phyloP scores from a whole-genome alignment of 2,888 invertebrate species.

The Chymomyza procnemis region DNA sequence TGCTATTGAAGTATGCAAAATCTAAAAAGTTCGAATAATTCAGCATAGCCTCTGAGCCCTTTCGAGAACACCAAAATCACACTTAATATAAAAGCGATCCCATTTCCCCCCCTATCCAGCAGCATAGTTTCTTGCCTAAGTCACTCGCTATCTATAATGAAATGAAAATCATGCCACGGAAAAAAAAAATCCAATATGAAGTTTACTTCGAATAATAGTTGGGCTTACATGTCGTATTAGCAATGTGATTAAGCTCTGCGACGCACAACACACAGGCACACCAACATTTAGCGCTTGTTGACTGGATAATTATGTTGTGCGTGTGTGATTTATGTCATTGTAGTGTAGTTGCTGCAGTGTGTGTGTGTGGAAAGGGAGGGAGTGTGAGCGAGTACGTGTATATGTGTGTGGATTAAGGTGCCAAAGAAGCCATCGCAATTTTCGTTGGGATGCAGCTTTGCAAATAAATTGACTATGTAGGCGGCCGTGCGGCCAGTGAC shows the following conservation, averaged over 20 bases:
- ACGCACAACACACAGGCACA: conserved; percentile 5
- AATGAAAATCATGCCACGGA: background rate
- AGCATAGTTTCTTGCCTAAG: too few relatives aligned
- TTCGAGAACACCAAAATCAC: too few relatives aligned
- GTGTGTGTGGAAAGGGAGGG: background rate
- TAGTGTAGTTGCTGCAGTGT: conserved; percentile 8
- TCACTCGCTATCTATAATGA: background rate
- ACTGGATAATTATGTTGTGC: conserved; percentile 68
- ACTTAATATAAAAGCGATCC: too few relatives aligned
- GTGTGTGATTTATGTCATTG: conserved; percentile 61
- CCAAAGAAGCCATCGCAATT: conserved; percentile 45
- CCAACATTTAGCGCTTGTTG: conserved; percentile 58
- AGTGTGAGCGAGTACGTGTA: background rate
- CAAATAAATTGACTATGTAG: conserved; percentile 65
- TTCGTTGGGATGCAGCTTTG: conserved; percentile 48
- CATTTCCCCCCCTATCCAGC: too few relatives aligned
- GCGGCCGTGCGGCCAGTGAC: conserved; percentile 15
- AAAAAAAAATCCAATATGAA: background rate
- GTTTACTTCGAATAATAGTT: background rate
- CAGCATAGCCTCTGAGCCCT: too few relatives aligned
- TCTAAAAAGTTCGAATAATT: too few relatives aligned
- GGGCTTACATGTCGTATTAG: conserved; percentile 32
- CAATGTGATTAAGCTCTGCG: conserved; percentile 28
- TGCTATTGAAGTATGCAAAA: too few relatives aligned
- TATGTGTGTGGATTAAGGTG: conserved; percentile 54